Evolutionary conservation across 2,888 invertebrate genomes (phyloP).

Genomic region (Xestoiulus laeticollis): DNA sequence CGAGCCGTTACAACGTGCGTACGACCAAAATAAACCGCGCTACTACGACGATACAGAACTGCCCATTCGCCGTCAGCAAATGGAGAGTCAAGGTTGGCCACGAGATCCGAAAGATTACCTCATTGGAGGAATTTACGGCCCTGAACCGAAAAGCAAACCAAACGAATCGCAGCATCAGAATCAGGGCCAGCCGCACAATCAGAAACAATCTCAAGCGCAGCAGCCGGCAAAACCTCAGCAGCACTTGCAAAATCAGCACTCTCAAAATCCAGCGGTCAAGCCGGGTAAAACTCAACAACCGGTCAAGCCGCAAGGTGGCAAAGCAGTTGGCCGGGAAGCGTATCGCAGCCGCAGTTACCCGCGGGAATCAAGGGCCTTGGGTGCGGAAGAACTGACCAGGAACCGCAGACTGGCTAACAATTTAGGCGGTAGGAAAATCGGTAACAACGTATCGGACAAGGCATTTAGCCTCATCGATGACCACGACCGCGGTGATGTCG

Average conservation of each 20-base stretch:
- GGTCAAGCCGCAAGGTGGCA: not conserved
- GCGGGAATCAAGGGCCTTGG: slow-evolving; percentile 43
- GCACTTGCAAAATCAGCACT: not conserved
- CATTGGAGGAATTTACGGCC: slow-evolving; percentile 54
- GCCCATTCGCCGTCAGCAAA: slow-evolving; percentile 35
- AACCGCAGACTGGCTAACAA: not conserved
- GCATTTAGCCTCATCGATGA: slow-evolving; percentile 51
- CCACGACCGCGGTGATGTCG: slow-evolving; percentile 45
- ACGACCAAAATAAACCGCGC: not conserved
- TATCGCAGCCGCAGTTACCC: slow-evolving; percentile 51
- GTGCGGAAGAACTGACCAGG: not conserved
- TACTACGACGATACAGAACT: slow-evolving; percentile 51
- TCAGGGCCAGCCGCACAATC: not conserved
- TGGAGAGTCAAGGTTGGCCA: slow-evolving; percentile 52
- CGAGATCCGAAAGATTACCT: slow-evolving; percentile 54
- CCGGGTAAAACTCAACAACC: slow-evolving; percentile 32
- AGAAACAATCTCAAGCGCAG: not conserved
- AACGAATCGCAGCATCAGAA: slow-evolving; percentile 42
- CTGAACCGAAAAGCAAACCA: slow-evolving; percentile 52
- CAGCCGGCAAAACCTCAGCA: slow-evolving; percentile 42
- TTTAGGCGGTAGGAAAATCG: not conserved
- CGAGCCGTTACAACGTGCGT: not conserved
- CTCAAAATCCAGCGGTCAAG: too few relatives aligned
- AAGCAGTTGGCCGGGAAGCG: not conserved
- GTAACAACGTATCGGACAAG: not conserved